These are phyloP conservation scores for Macroteleia sp. DNA, from an alignment of 2,888 invertebrate species.

Conservation along the genomic window DNA sequence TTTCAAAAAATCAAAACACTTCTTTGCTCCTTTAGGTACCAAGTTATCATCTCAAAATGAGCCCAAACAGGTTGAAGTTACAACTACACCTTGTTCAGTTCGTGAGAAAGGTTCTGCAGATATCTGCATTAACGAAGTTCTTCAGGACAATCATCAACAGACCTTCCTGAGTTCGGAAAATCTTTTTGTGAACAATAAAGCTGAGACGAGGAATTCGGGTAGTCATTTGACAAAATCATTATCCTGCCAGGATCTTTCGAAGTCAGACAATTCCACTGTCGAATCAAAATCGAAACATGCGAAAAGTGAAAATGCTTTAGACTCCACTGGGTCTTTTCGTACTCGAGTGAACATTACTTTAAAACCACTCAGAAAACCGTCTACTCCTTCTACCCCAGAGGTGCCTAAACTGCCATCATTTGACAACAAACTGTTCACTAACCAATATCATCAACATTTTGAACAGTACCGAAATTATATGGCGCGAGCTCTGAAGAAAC, in stretches of 20 bases:
- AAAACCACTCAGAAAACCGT: slow-evolving; percentile 53
- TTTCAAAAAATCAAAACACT: slow-evolving; percentile 73
- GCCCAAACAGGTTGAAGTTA: not conserved
- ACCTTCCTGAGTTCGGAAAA: slow-evolving; percentile 76
- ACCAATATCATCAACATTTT: slow-evolving; percentile 78
- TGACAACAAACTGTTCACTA: slow-evolving; percentile 75
- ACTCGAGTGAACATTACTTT: slow-evolving; percentile 81
- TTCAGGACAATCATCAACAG: slow-evolving; percentile 58
- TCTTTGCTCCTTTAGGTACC: slow-evolving; percentile 75
- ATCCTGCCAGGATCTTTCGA: slow-evolving; percentile 79
- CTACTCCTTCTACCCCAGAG: slow-evolving; percentile 73
- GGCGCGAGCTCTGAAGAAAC: slow-evolving; percentile 69
- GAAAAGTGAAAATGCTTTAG: slow-evolving; percentile 70
- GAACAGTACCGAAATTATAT: slow-evolving; percentile 68
- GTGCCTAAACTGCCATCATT: slow-evolving; percentile 75
- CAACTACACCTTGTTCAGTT: not conserved
- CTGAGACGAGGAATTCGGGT: slow-evolving; percentile 48
- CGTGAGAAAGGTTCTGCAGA: slow-evolving; percentile 75
- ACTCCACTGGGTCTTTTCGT: slow-evolving; percentile 75
- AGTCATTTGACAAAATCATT: slow-evolving; percentile 74
- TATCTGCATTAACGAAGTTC: slow-evolving; percentile 75
- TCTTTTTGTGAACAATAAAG: slow-evolving; percentile 63
- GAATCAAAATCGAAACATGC: slow-evolving; percentile 70
- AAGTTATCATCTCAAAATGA: slow-evolving; percentile 51
- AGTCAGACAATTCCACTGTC: slow-evolving; percentile 60